Conservation (phyloP, 2,888 invertebrate species). For the Nymphalis polychloros region DNA sequence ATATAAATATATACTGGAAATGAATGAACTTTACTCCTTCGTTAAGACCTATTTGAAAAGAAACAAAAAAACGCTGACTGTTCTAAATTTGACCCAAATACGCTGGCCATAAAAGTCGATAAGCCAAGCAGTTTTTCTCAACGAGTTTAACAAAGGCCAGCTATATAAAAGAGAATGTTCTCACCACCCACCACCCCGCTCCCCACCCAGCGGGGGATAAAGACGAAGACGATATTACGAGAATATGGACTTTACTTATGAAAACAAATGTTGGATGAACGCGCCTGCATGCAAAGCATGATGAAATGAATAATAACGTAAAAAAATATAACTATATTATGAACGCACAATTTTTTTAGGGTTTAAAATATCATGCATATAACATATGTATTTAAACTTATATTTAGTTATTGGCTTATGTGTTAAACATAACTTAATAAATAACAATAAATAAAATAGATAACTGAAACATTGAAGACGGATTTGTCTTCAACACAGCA, state of each 20-base stretch:
- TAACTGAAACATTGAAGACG: too few relatives aligned
- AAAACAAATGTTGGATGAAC: conserved; percentile 35
- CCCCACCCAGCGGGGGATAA: conserved; percentile 17
- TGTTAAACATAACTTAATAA: too few relatives aligned
- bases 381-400: too few relatives aligned
- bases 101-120: conserved; percentile 34
- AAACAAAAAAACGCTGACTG: conserved; percentile 12
- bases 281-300: conserved; percentile 25
- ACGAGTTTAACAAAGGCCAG: conserved; percentile 36
- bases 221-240: conserved; percentile 34
- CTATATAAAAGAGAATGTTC: conserved; percentile 35
- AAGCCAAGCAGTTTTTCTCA: conserved; percentile 36
- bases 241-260: conserved; percentile 33
- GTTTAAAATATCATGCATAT: neutral
- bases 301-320: conserved; percentile 21
- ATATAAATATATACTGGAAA: too few relatives aligned
- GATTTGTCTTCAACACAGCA: too few relatives aligned
- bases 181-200: conserved; percentile 21
- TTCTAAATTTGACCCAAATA: conserved; percentile 34
- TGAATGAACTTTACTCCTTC: too few relatives aligned
- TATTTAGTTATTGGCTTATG: too few relatives aligned
- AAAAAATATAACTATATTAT: neutral
- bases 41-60: neutral
- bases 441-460: too few relatives aligned
- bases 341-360: neutral